Evolutionary conservation across 2,113 vertebrate species (phyloP).

Genomic region (Sceloporus tristichus): DNA sequence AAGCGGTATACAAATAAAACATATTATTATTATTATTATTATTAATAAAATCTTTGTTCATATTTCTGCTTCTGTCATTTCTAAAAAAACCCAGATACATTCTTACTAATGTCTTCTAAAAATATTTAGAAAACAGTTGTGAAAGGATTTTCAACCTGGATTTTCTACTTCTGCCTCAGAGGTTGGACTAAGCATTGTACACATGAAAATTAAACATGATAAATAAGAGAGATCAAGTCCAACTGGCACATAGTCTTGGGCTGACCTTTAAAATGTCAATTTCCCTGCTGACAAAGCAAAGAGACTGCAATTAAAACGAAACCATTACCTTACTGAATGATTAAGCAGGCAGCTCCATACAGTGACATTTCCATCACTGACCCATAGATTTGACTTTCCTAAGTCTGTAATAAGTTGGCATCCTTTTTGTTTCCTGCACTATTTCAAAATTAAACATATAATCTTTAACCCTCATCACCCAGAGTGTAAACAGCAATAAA

Average conservation of each 20-base stretch:
- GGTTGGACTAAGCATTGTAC: background rate
- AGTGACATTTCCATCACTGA: slow-evolving; percentile 36
- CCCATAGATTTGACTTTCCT: slow-evolving; percentile 30
- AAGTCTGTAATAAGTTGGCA: slow-evolving; percentile 11
- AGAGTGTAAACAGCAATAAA: slow-evolving; percentile 52
- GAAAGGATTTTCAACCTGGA: no score
- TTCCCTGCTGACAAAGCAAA: slow-evolving; percentile 8
- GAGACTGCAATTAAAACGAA: slow-evolving; percentile 41
- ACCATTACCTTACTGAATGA: slow-evolving; percentile 26
- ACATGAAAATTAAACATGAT: background rate
- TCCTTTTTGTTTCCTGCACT: slow-evolving; percentile 37
- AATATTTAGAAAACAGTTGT: no score
- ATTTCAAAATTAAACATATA: slow-evolving; percentile 43
- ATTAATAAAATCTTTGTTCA: no score
- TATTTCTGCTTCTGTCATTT: no score
- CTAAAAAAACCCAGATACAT: no score
- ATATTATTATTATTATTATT: no score
- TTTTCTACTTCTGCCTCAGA: slow-evolving; percentile 18
- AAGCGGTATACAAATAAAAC: no score
- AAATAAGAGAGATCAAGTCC: slow-evolving; percentile 3
- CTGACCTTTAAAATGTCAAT: slow-evolving; percentile 43
- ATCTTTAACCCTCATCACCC: slow-evolving; percentile 43
- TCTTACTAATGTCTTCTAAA: no score
- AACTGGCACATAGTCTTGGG: slow-evolving; percentile 20
- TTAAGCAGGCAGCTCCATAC: background rate